phyloP scores from a whole-genome alignment of 1,140 invertebrate species.

The Caligus rogercresseyi region DNA sequence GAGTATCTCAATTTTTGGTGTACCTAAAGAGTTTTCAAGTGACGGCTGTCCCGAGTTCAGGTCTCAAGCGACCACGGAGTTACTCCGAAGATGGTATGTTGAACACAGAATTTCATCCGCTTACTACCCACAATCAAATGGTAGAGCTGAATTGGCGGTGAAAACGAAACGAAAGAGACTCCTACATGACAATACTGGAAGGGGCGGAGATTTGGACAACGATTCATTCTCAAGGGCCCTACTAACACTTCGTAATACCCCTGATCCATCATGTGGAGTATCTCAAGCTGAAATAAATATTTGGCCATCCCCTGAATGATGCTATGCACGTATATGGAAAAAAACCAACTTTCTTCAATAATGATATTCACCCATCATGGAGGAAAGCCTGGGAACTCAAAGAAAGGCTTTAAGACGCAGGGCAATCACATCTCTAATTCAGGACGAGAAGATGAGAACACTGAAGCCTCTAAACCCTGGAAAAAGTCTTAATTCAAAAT shows the following conservation, averaged over 20 bases:
- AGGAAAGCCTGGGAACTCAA: too few relatives aligned
- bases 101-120: constrained; percentile 1
- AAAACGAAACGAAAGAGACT: constrained; percentile 3
- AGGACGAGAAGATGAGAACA: too few relatives aligned
- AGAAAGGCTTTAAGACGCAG: too few relatives aligned
- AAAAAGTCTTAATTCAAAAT: too few relatives aligned
- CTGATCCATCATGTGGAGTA: neutral
- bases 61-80: neutral
- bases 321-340: neutral
- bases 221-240: neutral
- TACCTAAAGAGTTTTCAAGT: too few relatives aligned
- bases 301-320: constrained; percentile 9
- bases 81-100: neutral
- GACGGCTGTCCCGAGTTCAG: too few relatives aligned
- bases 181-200: neutral
- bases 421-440: too few relatives aligned
- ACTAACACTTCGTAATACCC: neutral
- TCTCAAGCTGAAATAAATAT: constrained; percentile 9
- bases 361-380: neutral
- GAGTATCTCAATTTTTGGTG: constrained; percentile 1
- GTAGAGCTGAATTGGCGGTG: constrained; percentile 7
- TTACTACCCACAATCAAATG: neutral
- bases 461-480: too few relatives aligned
- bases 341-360: neutral
- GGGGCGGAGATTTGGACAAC: neutral